A percentile compares a stretch with the other conserved stretches of the same genome.
Evolutionary conservation across 1,140 invertebrate species (phyloP).

Genomic region (Camponotus vicinus): DNA sequence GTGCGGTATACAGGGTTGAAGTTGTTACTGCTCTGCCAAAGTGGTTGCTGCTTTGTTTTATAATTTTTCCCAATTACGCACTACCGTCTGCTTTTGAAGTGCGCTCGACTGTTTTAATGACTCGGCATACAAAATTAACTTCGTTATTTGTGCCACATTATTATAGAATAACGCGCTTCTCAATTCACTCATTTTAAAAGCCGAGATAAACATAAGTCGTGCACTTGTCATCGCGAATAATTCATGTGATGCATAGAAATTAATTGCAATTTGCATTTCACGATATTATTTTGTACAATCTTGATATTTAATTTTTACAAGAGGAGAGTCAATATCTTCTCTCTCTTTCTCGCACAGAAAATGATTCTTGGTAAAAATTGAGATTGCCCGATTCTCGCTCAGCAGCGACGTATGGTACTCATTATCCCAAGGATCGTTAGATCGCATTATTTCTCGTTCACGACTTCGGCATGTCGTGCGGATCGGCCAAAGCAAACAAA

Average conservation of each 20-base stretch:
- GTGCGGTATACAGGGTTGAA: slow-evolving; percentile 9
- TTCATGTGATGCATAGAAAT: not conserved
- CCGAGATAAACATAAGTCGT: not conserved
- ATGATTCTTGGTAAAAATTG: slow-evolving; percentile 3
- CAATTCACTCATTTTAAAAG: slow-evolving; percentile 37
- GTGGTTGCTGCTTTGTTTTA: slow-evolving; percentile 67
- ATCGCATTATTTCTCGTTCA: slow-evolving; percentile 64
- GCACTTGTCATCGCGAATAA: not conserved
- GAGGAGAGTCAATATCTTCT: not conserved
- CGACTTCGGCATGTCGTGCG: slow-evolving; percentile 44
- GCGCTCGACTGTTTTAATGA: slow-evolving; percentile 73
- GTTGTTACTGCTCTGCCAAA: slow-evolving; percentile 61
- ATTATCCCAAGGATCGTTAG: slow-evolving; percentile 57
- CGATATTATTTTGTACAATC: not conserved
- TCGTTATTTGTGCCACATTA: slow-evolving; percentile 68
- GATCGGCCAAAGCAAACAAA: slow-evolving; percentile 69
- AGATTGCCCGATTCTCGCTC: not conserved
- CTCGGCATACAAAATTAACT: slow-evolving; percentile 70
- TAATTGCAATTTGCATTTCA: not conserved
- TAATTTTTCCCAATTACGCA: slow-evolving; percentile 73
- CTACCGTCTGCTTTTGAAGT: slow-evolving; percentile 44
- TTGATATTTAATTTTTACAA: slow-evolving; percentile 8
- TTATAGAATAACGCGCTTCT: slow-evolving; percentile 40
- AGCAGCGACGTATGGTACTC: not conserved
- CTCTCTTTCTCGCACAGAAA: not conserved